Evolutionary conservation across 1,140 invertebrate genomes (phyloP), one percentile per base, ranked within the genome.

Genomic region (Stenopsyche tienmushanensis): DNA sequence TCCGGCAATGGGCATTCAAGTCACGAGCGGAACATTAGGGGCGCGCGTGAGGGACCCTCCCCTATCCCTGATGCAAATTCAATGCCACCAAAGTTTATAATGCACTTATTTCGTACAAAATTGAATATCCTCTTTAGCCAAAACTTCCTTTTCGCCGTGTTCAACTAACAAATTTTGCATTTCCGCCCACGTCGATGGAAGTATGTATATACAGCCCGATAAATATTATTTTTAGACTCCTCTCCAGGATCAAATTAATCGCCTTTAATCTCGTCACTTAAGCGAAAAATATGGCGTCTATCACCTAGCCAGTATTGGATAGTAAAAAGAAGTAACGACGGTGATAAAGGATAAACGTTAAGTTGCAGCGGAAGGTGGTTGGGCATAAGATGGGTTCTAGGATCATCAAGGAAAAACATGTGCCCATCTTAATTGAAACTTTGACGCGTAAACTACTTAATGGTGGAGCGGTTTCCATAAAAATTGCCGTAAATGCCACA

Each of bases 351-450:
- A 15, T 21, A 8, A 25, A 23, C 49, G 23, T 45, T 45, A 45
- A 45, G 44, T 20, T 45, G n/a, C n/a, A n/a, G 10, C 25, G 23
- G 26, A 9, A n/a, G 8, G 45, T 15, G 45, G 39, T 25, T 17
- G 41, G 41, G 23, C 17, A 17, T 24, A 44, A 20, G 41, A 47
- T 39, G 34, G 34, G 25, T 17, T 58, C 24, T 26, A 42, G 18
- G 26, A 21, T 20, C 34, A 10, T 58, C 54, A 24, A 20, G n/a
- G 24, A 39, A 26, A 29, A 45, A 45, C 49, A 42, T 63, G 44
- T 53, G 41, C 29, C 49, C 50, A 18, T 52, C 59, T 57, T 66
- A 66, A 66, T 66, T 66, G 65, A 66, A 66, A 66, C 59, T 66
- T 66, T 66, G 55, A 59, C 64, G 55, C 49, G 62, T 53, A 50